phyloP scores from a whole-genome alignment of 64 coral and sea anemone species.

The Pocillopora damicornis region DNA sequence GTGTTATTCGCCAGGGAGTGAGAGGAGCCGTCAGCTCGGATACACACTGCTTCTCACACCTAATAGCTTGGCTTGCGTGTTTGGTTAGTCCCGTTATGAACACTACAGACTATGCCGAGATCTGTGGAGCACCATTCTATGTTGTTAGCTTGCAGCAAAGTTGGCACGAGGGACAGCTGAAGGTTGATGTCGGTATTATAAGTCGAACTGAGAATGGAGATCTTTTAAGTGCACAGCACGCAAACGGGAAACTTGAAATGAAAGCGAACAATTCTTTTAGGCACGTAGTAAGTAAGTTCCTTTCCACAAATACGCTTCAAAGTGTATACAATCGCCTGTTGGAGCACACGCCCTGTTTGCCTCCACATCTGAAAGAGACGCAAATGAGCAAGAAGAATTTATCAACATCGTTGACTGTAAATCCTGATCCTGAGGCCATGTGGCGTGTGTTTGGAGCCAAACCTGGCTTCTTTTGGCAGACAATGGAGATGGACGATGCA shows the following conservation, averaged over 20 bases:
- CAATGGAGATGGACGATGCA: slow-evolving; percentile 54
- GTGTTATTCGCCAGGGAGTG: slow-evolving; percentile 19
- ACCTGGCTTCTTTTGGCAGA: slow-evolving; percentile 90
- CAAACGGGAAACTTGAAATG: slow-evolving; percentile 2
- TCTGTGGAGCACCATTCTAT: slow-evolving; percentile 67
- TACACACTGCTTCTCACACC: slow-evolving; percentile 48
- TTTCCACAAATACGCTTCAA: slow-evolving; percentile 73
- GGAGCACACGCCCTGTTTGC: slow-evolving; percentile 3
- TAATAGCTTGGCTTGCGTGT: slow-evolving; percentile 76
- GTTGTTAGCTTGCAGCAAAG: slow-evolving; percentile 83
- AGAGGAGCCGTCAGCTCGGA: slow-evolving; percentile 49
- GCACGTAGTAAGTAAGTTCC: slow-evolving; percentile 67
- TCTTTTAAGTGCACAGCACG: slow-evolving; percentile 3
- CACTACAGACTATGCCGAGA: slow-evolving; percentile 44
- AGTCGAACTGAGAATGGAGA: slow-evolving; percentile 24
- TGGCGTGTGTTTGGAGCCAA: slow-evolving; percentile 68
- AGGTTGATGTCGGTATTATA: slow-evolving; percentile 68
- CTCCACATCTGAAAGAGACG: slow-evolving; percentile 16
- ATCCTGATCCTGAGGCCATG: slow-evolving; percentile 77
- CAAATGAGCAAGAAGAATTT: slow-evolving; percentile 54
- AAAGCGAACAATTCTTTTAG: slow-evolving; percentile 59
- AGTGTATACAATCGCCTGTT: slow-evolving; percentile 46
- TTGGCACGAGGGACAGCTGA: slow-evolving; percentile 82
- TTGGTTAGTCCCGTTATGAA: slow-evolving; percentile 32
- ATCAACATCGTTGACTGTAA: slow-evolving; percentile 53